These are phyloP conservation scores for Lepidothrix coronata DNA, from an alignment of 2,113 vertebrate species.

Conservation along the genomic window DNA sequence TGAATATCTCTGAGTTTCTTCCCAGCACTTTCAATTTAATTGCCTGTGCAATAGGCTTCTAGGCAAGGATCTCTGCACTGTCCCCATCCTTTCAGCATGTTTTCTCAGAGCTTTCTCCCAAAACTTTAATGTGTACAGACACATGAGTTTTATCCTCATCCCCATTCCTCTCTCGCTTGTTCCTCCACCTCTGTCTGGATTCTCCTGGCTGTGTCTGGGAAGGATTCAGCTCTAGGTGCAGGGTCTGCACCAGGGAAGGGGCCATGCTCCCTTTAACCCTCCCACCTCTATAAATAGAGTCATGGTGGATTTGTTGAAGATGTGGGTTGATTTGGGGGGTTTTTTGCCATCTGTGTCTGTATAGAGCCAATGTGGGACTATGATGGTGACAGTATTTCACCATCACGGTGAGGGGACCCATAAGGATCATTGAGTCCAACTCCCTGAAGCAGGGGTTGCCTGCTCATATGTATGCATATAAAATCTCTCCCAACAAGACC, in stretches of 20 bases:
- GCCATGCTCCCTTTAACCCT: rapidly evolving
- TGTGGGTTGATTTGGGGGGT: neutral
- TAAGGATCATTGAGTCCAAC: neutral
- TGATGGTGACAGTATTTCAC: neutral
- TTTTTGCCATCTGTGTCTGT: neutral
- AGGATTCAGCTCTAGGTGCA: neutral
- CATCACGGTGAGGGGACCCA: neutral
- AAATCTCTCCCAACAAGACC: neutral
- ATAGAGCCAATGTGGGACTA: neutral
- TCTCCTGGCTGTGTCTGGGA: neutral
- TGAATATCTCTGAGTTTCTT: neutral
- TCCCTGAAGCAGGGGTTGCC: neutral
- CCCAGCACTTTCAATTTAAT: neutral
- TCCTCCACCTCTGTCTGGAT: neutral
- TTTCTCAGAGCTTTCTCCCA: neutral
- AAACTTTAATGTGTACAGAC: neutral
- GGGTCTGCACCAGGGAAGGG: neutral
- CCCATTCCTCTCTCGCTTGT: neutral
- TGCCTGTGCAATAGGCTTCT: neutral
- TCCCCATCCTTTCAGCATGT: neutral
- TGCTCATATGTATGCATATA: neutral
- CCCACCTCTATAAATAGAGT: rapidly evolving
- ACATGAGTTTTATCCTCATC: neutral
- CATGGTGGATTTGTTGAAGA: neutral
- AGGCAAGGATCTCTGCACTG: neutral